Evolutionary conservation across 1,140 invertebrate genomes (phyloP).

Genomic region (Holotrichia oblita): DNA sequence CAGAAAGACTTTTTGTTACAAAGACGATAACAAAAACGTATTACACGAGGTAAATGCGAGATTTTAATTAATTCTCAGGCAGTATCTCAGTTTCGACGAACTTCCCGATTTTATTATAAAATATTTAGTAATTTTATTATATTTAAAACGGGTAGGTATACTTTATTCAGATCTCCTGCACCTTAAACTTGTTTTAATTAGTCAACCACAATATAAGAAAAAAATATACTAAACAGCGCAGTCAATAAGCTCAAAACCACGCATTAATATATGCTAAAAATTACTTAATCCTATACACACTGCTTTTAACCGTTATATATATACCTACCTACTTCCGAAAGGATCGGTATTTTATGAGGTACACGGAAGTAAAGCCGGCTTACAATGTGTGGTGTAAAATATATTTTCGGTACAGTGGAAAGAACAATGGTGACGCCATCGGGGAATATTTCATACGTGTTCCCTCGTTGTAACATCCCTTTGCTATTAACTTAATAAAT

Average conservation of each 20-base stretch:
- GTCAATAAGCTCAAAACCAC: too few relatives aligned
- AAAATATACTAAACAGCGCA: too few relatives aligned
- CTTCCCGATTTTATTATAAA: too few relatives aligned
- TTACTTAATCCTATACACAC: too few relatives aligned
- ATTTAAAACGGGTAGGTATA: too few relatives aligned
- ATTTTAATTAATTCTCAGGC: not conserved
- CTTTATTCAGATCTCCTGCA: too few relatives aligned
- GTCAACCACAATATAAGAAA: too few relatives aligned
- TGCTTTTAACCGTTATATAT: too few relatives aligned
- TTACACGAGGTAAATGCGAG: not conserved
- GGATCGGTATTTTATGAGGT: not conserved
- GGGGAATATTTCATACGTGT: not conserved
- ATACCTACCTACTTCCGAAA: not conserved
- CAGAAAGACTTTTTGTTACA: not conserved
- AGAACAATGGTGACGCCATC: not conserved
- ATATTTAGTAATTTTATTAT: too few relatives aligned
- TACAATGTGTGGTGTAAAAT: not conserved
- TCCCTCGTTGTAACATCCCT: not conserved
- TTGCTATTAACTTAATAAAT: constrained; percentile 6
- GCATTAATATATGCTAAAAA: too few relatives aligned
- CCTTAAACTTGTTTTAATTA: too few relatives aligned
- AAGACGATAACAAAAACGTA: not conserved
- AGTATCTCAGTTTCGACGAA: too few relatives aligned
- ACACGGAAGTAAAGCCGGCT: not conserved
- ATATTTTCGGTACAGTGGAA: not conserved